Conservation (phyloP, 2,113 vertebrate genomes). For the Anolis sagrei region DNA sequence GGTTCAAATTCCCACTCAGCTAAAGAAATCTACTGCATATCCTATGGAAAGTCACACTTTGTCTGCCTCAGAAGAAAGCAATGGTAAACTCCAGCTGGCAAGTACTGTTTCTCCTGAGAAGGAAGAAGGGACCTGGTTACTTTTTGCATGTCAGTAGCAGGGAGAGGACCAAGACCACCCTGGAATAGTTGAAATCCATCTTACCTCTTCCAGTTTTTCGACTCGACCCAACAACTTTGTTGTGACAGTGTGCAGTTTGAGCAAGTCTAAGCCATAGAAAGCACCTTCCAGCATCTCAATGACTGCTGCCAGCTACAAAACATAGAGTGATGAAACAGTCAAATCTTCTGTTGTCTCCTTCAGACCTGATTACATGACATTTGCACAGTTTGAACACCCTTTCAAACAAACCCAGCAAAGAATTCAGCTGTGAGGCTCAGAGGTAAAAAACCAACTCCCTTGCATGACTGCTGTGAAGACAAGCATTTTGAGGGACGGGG, state of each 20-base stretch:
- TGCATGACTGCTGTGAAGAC: too few species aligned
- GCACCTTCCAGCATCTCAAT: constrained; percentile 92
- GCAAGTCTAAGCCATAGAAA: constrained; percentile 91
- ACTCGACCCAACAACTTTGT: constrained; percentile 88
- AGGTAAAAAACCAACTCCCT: background rate
- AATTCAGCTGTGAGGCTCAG: background rate
- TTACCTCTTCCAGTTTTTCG: constrained; percentile 92
- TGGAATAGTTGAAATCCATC: constrained; percentile 28
- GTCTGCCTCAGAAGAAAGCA: too few species aligned
- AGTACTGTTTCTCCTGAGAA: background rate
- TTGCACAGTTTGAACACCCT: background rate
- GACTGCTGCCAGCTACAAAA: constrained; percentile 87
- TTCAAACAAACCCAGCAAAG: background rate
- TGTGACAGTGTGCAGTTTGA: constrained; percentile 91
- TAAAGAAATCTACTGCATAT: too few species aligned
- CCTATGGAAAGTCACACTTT: too few species aligned
- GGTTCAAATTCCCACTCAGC: too few species aligned
- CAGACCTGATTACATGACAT: background rate
- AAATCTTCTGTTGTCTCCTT: background rate
- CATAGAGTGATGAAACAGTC: constrained; percentile 45
- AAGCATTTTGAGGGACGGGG: too few species aligned
- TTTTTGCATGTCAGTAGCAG: background rate
- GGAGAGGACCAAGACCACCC: rapidly evolving
- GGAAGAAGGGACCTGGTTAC: background rate
- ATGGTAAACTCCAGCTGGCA: background rate